Conservation (phyloP, 2,888 invertebrate species). For the Orchesellides sinensis region DNA sequence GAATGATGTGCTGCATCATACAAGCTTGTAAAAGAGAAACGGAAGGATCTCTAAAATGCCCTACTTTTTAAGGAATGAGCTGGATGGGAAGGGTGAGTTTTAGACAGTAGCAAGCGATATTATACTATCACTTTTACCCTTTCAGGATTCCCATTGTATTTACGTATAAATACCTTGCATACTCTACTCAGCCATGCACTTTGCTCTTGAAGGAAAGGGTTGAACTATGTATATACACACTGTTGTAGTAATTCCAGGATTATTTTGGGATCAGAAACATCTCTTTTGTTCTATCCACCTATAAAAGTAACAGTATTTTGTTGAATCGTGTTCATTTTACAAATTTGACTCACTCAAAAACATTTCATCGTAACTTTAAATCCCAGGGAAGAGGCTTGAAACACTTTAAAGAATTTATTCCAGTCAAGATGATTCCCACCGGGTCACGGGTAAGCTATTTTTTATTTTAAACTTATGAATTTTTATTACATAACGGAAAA, state of each 20-base stretch:
- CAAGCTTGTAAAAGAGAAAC: conserved; percentile 5
- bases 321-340: conserved; percentile 50
- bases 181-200: conserved; percentile 5
- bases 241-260: conserved; percentile 36
- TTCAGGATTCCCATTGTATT: neutral
- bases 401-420: conserved; percentile 14
- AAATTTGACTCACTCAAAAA: conserved; percentile 35
- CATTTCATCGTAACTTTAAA: conserved; percentile 10
- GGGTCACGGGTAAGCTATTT: conserved; percentile 44
- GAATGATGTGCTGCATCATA: no score
- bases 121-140: conserved; percentile 5
- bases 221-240: conserved; percentile 27
- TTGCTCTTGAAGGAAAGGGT: conserved; percentile 35
- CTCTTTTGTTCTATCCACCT: conserved; percentile 17
- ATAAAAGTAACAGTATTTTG: conserved; percentile 38
- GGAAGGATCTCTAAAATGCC: conserved; percentile 15
- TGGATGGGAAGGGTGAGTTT: conserved; percentile 18
- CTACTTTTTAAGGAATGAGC: conserved; percentile 20
- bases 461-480: conserved; percentile 19
- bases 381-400: neutral
- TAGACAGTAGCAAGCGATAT: neutral
- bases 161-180: neutral
- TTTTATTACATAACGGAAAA: neutral
- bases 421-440: conserved; percentile 39
- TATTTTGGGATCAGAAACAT: conserved; percentile 32